These are phyloP conservation scores for Perccottus glenii DNA, from an alignment of 2,113 vertebrate genomes.

Conservation along the genomic window DNA sequence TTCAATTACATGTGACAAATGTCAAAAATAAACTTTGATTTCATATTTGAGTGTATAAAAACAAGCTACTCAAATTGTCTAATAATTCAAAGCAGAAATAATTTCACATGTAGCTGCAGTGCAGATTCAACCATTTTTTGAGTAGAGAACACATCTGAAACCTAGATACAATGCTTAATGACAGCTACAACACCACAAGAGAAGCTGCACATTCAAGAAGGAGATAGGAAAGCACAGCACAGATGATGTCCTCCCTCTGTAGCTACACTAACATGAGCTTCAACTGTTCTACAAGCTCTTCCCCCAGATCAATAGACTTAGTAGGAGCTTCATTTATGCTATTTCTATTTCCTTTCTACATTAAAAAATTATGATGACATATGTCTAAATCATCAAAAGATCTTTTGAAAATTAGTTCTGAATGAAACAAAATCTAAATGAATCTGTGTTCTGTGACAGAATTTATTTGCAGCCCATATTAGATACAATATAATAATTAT, in stretches of 20 bases:
- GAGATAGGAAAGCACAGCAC: conserved; percentile 24
- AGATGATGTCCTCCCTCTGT: conserved; percentile 32
- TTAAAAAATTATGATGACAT: conserved; percentile 27
- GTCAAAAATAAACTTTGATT: no score
- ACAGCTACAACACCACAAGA: conserved; percentile 23
- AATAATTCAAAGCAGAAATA: no score
- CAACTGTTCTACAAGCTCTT: conserved; percentile 41
- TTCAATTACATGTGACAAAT: no score
- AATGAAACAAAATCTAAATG: no score
- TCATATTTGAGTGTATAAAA: no score
- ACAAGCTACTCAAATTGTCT: no score
- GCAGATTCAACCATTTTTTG: no score
- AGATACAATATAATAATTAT: no score
- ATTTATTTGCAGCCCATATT: no score
- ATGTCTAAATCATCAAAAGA: conserved; percentile 42
- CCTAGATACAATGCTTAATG: conserved; percentile 40
- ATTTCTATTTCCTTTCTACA: conserved; percentile 19
- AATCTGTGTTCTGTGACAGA: no score
- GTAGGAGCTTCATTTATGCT: conserved; percentile 10
- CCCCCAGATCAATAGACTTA: conserved; percentile 39
- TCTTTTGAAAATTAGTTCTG: conserved; percentile 23
- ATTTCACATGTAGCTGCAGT: no score
- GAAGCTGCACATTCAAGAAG: conserved; percentile 1
- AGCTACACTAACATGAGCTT: conserved; percentile 40
- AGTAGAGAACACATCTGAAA: neutral